phyloP scores from a whole-genome alignment of 2,888 invertebrate species.

The Cylindroiulus punctatus region DNA sequence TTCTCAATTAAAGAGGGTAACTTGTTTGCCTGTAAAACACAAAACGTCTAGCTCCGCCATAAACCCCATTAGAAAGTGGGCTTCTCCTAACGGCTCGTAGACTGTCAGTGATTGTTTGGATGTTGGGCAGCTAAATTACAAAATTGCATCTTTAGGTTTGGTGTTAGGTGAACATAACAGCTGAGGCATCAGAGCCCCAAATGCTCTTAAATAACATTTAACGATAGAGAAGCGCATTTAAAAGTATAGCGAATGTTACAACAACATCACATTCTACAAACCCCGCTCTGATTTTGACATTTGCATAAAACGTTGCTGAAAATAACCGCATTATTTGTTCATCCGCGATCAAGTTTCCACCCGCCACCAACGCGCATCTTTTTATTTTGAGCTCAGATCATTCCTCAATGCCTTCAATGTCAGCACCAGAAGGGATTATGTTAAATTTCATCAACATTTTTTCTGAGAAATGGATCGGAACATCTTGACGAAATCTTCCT shows the following conservation, averaged over 20 bases:
- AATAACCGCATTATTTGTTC: not conserved
- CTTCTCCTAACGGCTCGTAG: no score
- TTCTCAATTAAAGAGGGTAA: not conserved
- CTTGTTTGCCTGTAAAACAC: not conserved
- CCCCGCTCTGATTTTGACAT: not conserved
- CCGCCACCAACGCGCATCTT: not conserved
- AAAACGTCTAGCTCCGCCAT: not conserved
- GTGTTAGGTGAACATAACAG: no score
- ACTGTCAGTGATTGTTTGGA: no score
- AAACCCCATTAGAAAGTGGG: no score
- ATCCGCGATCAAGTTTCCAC: not conserved
- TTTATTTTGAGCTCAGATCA: not conserved
- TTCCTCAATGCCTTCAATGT: not conserved
- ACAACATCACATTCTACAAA: not conserved
- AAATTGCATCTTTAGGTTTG: no score
- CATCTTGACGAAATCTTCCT: not conserved
- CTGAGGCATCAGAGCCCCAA: no score
- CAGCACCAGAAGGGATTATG: not conserved
- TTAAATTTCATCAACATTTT: not conserved
- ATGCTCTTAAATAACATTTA: not conserved
- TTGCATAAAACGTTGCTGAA: not conserved
- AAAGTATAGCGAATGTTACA: not conserved
- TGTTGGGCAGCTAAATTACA: no score
- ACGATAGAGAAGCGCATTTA: no score
- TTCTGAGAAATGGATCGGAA: not conserved